Conservation (phyloP, 2,797 vertebrate genomes). For the Heliangelus exortis region DNA sequence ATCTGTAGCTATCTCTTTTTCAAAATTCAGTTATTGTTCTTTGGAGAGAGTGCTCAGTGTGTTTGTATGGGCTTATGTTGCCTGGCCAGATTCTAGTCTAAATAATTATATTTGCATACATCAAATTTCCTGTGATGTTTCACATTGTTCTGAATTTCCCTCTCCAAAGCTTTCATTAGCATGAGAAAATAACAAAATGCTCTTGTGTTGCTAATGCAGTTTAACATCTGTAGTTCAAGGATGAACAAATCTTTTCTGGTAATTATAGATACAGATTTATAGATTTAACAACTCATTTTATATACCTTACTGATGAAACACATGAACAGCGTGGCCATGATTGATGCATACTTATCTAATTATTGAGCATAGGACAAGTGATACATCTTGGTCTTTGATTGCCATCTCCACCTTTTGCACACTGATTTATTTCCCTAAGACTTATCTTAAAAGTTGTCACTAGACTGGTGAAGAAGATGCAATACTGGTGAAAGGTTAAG, state of each 20-base stretch:
- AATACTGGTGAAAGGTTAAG: not conserved
- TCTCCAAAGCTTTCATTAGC: not conserved
- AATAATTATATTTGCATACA: conserved; percentile 6
- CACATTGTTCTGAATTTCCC: not conserved
- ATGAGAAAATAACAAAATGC: not conserved
- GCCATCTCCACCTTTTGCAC: fast-evolving
- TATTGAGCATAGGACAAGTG: not conserved
- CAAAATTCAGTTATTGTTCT: not conserved
- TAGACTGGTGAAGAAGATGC: not conserved
- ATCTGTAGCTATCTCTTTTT: not conserved
- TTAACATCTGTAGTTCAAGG: not conserved
- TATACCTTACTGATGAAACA: not conserved
- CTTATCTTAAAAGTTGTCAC: not conserved
- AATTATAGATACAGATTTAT: not conserved
- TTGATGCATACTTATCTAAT: not conserved
- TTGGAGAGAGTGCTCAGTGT: not conserved
- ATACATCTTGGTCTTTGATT: not conserved
- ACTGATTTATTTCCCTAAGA: not conserved
- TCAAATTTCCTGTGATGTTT: conserved; percentile 9
- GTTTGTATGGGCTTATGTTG: not conserved
- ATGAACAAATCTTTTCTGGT: not conserved
- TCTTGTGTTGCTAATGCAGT: not conserved
- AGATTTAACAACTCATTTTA: not conserved
- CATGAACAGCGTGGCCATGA: not conserved
- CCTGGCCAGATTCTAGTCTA: not conserved